Percentiles rank a stretch among this genome's conserved stretches.
Conservation (phyloP, 2,797 vertebrate genomes). For the Gila robusta region DNA sequence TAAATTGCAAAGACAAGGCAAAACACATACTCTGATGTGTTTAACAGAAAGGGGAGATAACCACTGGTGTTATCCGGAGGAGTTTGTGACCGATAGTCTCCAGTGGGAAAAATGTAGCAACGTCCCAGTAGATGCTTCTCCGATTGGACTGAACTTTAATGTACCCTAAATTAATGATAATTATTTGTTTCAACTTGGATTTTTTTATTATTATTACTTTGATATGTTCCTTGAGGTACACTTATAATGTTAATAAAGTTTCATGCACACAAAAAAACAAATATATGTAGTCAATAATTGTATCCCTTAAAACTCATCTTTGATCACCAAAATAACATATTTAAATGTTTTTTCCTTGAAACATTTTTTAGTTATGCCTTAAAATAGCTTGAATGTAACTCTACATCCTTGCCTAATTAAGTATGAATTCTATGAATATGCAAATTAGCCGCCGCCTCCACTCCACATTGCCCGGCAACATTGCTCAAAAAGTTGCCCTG, state of each 20-base stretch:
- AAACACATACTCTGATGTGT: slow-evolving; percentile 56
- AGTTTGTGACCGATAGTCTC: not conserved
- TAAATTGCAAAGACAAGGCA: slow-evolving; percentile 45
- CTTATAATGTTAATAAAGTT: not conserved
- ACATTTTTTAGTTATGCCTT: no score
- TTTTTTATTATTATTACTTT: not conserved
- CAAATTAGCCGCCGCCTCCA: no score
- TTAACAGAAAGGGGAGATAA: slow-evolving; percentile 59
- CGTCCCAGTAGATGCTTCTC: not conserved
- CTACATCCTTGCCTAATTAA: no score
- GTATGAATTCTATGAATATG: no score
- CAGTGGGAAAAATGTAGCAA: not conserved
- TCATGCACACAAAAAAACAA: not conserved
- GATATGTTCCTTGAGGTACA: not conserved
- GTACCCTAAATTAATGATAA: not conserved
- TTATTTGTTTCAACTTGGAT: not conserved
- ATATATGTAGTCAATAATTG: no score
- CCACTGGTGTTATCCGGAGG: slow-evolving; percentile 29
- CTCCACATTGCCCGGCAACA: no score
- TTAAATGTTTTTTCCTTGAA: no score
- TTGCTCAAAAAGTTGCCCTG: no score
- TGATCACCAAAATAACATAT: no score
- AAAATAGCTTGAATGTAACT: no score
- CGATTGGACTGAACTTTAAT: not conserved
- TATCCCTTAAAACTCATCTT: no score